Percentiles rank a stretch among this genome's conserved stretches.
Evolutionary conservation across 2,113 vertebrate species (phyloP).

Genomic region (Oceanodroma tethys): DNA sequence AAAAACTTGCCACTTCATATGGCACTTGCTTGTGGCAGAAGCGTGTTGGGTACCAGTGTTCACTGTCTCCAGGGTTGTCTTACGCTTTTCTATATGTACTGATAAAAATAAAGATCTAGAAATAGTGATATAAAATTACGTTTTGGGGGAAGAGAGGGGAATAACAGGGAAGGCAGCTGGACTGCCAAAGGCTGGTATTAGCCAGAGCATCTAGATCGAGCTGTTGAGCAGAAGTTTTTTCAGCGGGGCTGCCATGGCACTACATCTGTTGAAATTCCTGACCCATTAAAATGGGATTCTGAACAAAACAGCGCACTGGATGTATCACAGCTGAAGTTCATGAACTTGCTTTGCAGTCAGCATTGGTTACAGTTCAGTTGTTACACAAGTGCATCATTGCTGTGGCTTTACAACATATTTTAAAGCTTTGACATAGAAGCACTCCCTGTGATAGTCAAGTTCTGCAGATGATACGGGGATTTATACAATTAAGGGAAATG

Average conservation of each 20-base stretch:
- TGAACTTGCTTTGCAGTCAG: slow-evolving; percentile 34
- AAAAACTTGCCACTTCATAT: neutral
- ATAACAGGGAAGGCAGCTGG: neutral
- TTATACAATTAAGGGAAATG: slow-evolving; percentile 17
- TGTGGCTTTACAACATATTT: slow-evolving; percentile 54
- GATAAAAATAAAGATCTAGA: neutral
- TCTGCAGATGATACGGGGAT: slow-evolving; percentile 22
- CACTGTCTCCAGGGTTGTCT: neutral
- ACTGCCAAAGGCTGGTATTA: neutral
- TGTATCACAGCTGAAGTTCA: slow-evolving; percentile 42
- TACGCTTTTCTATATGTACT: neutral
- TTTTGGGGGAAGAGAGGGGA: neutral
- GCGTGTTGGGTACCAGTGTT: neutral
- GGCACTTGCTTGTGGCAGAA: neutral
- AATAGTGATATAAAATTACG: neutral
- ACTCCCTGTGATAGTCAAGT: slow-evolving; percentile 30
- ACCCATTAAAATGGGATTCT: neutral
- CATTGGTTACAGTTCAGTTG: slow-evolving; percentile 54
- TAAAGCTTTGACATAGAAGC: slow-evolving; percentile 28
- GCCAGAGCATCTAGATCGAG: neutral
- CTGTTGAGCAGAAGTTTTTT: neutral
- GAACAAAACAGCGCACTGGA: neutral
- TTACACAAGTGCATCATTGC: neutral
- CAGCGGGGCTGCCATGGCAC: neutral
- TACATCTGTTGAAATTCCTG: slow-evolving; percentile 30